Base-by-base conservation (phyloP, 2,113 vertebrate species). In the Pangasianodon gigas region DNA sequence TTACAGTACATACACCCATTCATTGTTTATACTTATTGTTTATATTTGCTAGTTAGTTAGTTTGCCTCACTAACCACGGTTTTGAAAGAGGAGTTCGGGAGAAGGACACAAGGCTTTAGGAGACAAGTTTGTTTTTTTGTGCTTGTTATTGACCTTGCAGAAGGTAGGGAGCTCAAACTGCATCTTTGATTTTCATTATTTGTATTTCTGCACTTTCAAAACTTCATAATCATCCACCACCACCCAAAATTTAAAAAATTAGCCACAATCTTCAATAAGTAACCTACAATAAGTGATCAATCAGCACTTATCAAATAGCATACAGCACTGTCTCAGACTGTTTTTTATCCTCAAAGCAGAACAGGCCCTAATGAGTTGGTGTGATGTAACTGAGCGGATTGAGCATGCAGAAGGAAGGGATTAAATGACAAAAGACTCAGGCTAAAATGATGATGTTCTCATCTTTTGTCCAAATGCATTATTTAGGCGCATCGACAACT, bases 401-500 rank as follows among this genome's bases (percentile, higher is more conserved):
- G 69, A 81, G 13, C 29, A 26, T 71, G 74, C 4, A 58, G n/a
- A 65, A 58, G 71, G 58, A 54, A 32, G n/a, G 51, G n/a, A 26
- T 10, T 60, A 74, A 58, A 56, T 84, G 56, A 87, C 60, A 51
- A 62, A 67, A 71, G 87, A 65, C 51, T 52, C 56, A 32, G 56
- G 16, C n/a, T 82, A 89, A 90, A 87, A 89, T 83, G 84, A 84
- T 82, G 77, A 87, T 37, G 52, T 37, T 90, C 75, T 83, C 80
- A 74, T 86, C 77, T 92, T 86, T 85, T 89, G 75, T 75, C 65
- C 58, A 77, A 85, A 91, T 89, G 54, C 62, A 83, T 90, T 90
- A 93, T 91, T 90, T 91, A 91, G 87, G 84, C 86, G 52, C 74
- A 89, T 90, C 85, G 82, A 91, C 90, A 91, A 54, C 80, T 29